Base-by-base conservation (phyloP, 2,113 vertebrate genomes). In the Cyprinodon brontotheroides region DNA sequence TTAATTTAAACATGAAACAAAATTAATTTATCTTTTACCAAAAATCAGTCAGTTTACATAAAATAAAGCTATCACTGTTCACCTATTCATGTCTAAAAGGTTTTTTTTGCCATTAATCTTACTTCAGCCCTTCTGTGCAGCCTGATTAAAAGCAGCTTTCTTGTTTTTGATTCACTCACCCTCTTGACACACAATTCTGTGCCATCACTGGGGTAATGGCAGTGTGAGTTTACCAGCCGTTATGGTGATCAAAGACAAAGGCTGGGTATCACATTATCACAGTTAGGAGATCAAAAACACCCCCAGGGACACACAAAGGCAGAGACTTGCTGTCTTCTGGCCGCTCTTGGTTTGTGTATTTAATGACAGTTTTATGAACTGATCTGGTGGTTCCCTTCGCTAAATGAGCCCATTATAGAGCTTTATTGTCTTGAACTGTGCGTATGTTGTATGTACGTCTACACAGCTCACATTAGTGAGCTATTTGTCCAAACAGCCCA, bases 221-320 rank as follows among this genome's bases (percentile, higher is more conserved):
- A 62, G 61, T 5, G 67, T 80, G 88, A 84, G 73, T 87, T 87
- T 83, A 77, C 67, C 82, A 83, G 80, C 72, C 82, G 86, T 89
- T 87, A 82, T 70, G 75, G 86, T 75, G 81, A 89, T 89, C 89
- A 90, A 82, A 90, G 80, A 85, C 75, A 15, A 77, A 71, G 83
- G 81, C 84, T 88, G 87, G 74, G 86, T 84, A 78, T 87, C 75
- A 82, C 83, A 87, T 89, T 74, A 88, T 86, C 82, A 82, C 86
- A 87, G 87, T 87, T 75, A 90, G 77, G 67, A 70, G 88, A 91
- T 90, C 82, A 91, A 89, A 86, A 80, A 88, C 81, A 84, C 74
- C 86, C 83, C 83, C 17, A 20, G 84, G 84, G 50, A 89, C 39
- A 69, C 71, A 75, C 20, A 80, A 12, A 61, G 12, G 40, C 68